phyloP scores from a whole-genome alignment of 2,888 invertebrate species.

The Brachypalpus laphriformis region DNA sequence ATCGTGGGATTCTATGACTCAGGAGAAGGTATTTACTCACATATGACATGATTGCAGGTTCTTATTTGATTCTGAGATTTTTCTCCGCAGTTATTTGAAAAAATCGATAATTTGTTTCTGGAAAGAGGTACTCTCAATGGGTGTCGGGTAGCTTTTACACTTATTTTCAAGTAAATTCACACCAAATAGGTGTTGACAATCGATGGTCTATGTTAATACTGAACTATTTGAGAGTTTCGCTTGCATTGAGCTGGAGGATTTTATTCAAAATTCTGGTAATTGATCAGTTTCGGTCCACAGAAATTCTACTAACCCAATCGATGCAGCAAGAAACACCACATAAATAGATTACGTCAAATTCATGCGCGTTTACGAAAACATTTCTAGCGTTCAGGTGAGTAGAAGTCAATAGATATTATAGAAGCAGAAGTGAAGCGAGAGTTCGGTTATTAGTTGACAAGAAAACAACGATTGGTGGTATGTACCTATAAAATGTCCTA shows the following conservation, averaged over 20 bases:
- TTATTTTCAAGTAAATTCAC: constrained; percentile 15
- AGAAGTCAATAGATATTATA: too few species aligned
- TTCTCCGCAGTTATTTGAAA: constrained; percentile 41
- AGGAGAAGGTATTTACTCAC: constrained; percentile 22
- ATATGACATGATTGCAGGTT: constrained; percentile 62
- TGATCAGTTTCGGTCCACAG: constrained; percentile 32
- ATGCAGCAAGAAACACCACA: constrained; percentile 50
- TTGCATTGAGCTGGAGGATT: constrained; percentile 10
- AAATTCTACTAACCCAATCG: constrained; percentile 43
- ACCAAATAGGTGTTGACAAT: constrained; percentile 28
- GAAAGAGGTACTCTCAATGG: background rate
- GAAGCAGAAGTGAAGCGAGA: too few species aligned
- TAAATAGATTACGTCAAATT: constrained; percentile 64
- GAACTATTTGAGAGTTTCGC: constrained; percentile 13
- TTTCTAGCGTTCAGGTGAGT: constrained; percentile 20
- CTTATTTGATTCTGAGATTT: constrained; percentile 14
- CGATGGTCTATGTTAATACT: constrained; percentile 39
- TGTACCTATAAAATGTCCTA: too few species aligned
- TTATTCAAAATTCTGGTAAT: constrained; percentile 2
- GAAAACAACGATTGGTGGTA: too few species aligned
- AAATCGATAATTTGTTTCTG: constrained; percentile 64
- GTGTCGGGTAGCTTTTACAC: constrained; percentile 5
- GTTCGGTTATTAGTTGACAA: too few species aligned
- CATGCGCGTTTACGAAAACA: constrained; percentile 52
- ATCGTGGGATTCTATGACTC: background rate